Evolutionary conservation across 2,888 invertebrate species (phyloP), one percentile per base, ranked within the genome.

Genomic region (Daptonema setosum): DNA sequence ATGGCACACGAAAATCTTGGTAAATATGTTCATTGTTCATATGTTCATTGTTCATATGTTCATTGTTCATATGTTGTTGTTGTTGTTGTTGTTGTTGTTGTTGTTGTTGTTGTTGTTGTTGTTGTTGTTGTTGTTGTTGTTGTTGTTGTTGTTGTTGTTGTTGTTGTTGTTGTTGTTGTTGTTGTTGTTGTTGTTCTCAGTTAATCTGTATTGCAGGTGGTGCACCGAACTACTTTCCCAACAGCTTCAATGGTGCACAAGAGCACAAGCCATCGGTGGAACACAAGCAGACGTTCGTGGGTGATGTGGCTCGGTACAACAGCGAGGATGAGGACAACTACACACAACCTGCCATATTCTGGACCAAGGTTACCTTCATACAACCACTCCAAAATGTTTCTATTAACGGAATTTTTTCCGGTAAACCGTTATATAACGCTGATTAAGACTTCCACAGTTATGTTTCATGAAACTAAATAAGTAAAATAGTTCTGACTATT

Each of bases 161-260:
- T 22, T 11, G 8, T 11, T 47, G 22, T n/a, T 5, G 8, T 5
- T 11, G 5, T 22, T 47, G 47, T 17, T 5, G 22, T 5, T 47
- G 5, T 17, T 47, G 47, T 11, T 47, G 11, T 47, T 35, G 35
- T 35, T 17, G 35, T 35, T 17, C 11, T 17, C 8, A 35, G 35
- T 35, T 35, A 35, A 17, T 35, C 17, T 8, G 35, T 35, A 35
- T 29, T 26, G 14, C 52, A 58, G 62, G 57, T 28, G 83, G 83
- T 28, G 83, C 83, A 2, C 93, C 93, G 2, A 93, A 93, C 73
- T 95, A 95, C 71, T 88, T 80, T 77, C 95, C 95, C 0, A 95
- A 95, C 76, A 90, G 90, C 61, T 95, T 91, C 74, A 77, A 79
- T 60, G 93, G 93, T 0, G 88, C 91, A 0, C 59, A 63, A 35